Evolutionary conservation across 2,888 invertebrate genomes (phyloP), one percentile per base, ranked within the genome.

Genomic region (Pristionchus exspectatus): DNA sequence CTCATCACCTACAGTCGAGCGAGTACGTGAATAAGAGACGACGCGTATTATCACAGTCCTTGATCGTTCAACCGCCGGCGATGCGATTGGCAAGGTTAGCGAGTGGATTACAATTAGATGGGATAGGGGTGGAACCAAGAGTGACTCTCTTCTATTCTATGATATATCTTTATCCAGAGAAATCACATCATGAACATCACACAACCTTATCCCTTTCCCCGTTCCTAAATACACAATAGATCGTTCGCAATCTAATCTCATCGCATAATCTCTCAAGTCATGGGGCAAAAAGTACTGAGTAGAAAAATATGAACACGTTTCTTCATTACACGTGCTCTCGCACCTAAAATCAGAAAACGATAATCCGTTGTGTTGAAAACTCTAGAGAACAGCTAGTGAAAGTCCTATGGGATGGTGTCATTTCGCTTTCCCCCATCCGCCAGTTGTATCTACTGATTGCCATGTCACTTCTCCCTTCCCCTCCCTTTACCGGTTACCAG

Each of bases 401-500:
- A 33, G 63, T 63, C 63, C 63, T 4, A 2, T 3, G n/a, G 27
- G 74, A 81, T 81, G 81, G 81, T 81, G 81, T 81, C 81, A 81
- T 27, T 81, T 54, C 50, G 50, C 81, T 50, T 54, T 81, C n/a
- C 7, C 44, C 21, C 44, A n/a, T 18, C 44, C 50, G 10, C 44
- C 81, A n/a, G 16, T 81, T 38, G 77, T 56, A 56, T 63, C 24
- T 63, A 50, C 81, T 81, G 81, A 81, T 81, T 81, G 81, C 50
- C 81, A 81, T 81, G 81, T 81, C 81, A 81, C 50, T 81, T 81
- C 81, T 81, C 44, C 44, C 72, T 50, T n/a, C 30, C 44, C 9
- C 44, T 50, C 44, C 44, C 77, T 54, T 54, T 81, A 38, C 74
- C 74, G 38, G 74, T 74, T 74, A 74, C 74, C 74, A 38, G 74